These are phyloP conservation scores for Drosophila lacertosa DNA, from an alignment of 1,140 invertebrate genomes.

Conservation along the genomic window DNA sequence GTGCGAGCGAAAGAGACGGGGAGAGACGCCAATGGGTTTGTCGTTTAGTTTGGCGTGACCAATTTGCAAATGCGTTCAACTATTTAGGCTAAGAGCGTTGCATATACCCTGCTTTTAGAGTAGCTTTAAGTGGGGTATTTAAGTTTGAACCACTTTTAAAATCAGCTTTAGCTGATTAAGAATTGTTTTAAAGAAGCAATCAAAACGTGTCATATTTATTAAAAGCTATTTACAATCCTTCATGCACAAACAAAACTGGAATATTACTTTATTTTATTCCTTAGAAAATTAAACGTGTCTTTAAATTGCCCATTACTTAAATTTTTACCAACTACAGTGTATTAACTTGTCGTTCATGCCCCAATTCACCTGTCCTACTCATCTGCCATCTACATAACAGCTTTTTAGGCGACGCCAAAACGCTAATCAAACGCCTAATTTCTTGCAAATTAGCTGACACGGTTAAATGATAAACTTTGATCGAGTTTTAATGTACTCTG, in stretches of 20 bases:
- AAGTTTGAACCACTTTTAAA: too few relatives aligned
- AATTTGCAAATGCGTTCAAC: conserved; percentile 47
- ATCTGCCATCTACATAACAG: not conserved
- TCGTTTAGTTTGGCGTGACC: conserved; percentile 38
- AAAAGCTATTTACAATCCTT: too few relatives aligned
- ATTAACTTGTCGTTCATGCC: too few relatives aligned
- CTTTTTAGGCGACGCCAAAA: conserved; percentile 5
- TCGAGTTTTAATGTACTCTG: conserved; percentile 7
- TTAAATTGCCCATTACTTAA: too few relatives aligned
- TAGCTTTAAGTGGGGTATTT: not conserved
- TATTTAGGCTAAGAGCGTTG: conserved; percentile 20
- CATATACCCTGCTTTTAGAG: not conserved
- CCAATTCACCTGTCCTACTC: not conserved
- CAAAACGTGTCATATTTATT: too few relatives aligned
- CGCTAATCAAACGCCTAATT: conserved; percentile 54
- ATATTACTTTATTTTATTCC: too few relatives aligned
- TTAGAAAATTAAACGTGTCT: too few relatives aligned
- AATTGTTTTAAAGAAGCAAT: too few relatives aligned
- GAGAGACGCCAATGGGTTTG: conserved; percentile 11
- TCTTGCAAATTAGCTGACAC: conserved; percentile 42
- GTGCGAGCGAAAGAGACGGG: not conserved
- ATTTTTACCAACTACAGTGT: too few relatives aligned
- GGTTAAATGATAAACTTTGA: conserved; percentile 27
- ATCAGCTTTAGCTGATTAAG: too few relatives aligned
- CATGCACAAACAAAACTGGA: too few relatives aligned